These are phyloP conservation scores for Anhinga rufa DNA, from an alignment of 2,113 vertebrate genomes.

Conservation along the genomic window DNA sequence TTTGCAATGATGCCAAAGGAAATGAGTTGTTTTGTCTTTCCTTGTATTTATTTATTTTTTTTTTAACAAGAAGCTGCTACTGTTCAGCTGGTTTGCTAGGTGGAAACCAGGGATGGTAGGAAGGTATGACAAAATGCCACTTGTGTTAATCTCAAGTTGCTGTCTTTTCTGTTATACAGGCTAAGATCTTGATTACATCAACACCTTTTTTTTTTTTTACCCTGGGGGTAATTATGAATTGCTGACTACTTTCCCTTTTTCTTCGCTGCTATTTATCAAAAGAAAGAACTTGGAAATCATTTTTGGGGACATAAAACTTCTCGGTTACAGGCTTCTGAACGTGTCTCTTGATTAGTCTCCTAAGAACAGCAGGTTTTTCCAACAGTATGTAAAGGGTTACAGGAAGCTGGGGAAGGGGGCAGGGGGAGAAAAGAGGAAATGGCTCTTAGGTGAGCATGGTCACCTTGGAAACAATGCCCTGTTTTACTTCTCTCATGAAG, in stretches of 20 bases:
- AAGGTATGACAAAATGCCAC: conserved; percentile 4
- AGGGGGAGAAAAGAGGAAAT: background rate
- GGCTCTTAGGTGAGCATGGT: background rate
- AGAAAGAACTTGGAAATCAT: conserved; percentile 18
- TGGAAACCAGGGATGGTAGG: conserved; percentile 12
- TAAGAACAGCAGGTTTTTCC: background rate
- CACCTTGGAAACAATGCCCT: background rate
- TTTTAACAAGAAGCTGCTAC: conserved; percentile 19
- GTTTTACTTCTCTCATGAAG: background rate
- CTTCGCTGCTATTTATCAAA: conserved; percentile 58
- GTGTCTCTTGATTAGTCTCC: background rate
- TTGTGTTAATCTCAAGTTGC: conserved; percentile 42
- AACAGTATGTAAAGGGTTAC: background rate
- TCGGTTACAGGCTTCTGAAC: background rate
- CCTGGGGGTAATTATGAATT: conserved; percentile 55
- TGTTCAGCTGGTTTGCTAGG: conserved; percentile 37
- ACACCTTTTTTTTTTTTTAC: background rate
- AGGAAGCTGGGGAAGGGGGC: background rate
- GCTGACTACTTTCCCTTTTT: conserved; percentile 49
- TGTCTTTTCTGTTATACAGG: conserved; percentile 46
- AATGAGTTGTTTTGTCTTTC: conserved; percentile 60
- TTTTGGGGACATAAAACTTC: background rate
- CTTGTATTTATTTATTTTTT: conserved; percentile 61
- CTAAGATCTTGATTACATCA: conserved; percentile 17
- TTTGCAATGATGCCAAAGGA: conserved; percentile 79